phyloP scores from a whole-genome alignment of 2,113 vertebrate genomes.

The Glaucidium brasilianum region DNA sequence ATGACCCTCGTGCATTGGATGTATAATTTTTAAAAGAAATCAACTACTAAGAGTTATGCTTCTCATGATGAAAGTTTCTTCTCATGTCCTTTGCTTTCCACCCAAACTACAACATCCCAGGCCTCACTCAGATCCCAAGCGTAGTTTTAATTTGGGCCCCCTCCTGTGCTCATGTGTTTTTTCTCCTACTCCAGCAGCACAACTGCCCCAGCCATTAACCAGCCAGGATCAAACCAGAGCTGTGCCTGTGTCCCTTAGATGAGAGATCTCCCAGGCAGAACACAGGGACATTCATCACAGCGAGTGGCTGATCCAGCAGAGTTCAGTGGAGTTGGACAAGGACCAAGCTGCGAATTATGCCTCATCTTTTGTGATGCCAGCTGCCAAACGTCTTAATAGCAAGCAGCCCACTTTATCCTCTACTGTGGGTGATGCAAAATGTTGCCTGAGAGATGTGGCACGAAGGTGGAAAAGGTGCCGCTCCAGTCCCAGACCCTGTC shows the following conservation, averaged over 20 bases:
- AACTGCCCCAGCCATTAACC: rapidly evolving
- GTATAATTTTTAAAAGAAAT: background rate
- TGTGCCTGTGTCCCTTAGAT: background rate
- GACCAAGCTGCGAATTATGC: background rate
- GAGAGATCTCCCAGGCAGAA: background rate
- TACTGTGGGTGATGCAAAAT: background rate
- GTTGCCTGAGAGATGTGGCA: background rate
- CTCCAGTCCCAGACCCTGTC: background rate
- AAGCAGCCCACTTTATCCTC: background rate
- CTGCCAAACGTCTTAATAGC: background rate
- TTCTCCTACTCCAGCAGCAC: background rate
- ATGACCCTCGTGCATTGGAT: background rate
- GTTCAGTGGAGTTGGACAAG: background rate
- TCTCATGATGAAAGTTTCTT: background rate
- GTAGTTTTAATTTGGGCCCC: background rate
- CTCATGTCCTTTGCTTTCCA: background rate
- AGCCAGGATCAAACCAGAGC: background rate
- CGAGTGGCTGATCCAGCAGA: background rate
- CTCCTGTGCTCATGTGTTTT: background rate
- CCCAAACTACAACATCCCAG: background rate
- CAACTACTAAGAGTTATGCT: background rate
- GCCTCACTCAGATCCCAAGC: background rate
- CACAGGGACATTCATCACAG: background rate
- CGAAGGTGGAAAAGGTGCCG: background rate
- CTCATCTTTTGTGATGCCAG: background rate